phyloP scores from a whole-genome alignment of 1,140 invertebrate species.

The Anadara kagoshimensis region DNA sequence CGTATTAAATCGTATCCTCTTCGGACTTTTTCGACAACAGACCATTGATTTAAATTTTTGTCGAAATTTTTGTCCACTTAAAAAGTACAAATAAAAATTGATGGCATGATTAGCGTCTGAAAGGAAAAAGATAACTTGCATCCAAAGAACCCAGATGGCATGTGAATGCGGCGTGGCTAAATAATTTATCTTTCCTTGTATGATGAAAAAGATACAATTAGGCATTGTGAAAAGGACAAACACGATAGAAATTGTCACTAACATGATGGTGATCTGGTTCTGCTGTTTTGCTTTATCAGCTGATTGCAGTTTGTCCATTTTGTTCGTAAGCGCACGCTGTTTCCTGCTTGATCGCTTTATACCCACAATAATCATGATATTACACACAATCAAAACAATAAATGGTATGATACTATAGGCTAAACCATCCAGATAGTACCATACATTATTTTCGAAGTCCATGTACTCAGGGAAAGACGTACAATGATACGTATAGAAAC shows the following conservation, averaged over 20 bases:
- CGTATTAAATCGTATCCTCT: too few relatives aligned
- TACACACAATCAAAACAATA: slow-evolving; percentile 46
- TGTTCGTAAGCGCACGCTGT: slow-evolving; percentile 44
- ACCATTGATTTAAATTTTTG: slow-evolving; percentile 51
- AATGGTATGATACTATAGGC: slow-evolving; percentile 54
- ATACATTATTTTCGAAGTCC: slow-evolving; percentile 35
- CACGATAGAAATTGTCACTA: slow-evolving; percentile 55
- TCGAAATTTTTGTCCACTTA: slow-evolving; percentile 59
- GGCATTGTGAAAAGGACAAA: slow-evolving; percentile 60
- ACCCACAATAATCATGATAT: slow-evolving; percentile 53
- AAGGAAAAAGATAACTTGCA: slow-evolving; percentile 54
- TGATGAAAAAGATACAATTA: slow-evolving; percentile 59
- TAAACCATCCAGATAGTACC: slow-evolving; percentile 58
- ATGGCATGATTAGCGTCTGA: slow-evolving; percentile 58
- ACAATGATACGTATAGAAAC: slow-evolving; percentile 40
- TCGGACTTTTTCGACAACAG: slow-evolving; percentile 42
- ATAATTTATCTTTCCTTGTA: slow-evolving; percentile 42
- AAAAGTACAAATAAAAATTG: slow-evolving; percentile 64
- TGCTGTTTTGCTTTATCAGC: slow-evolving; percentile 54
- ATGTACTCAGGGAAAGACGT: slow-evolving; percentile 18
- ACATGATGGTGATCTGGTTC: slow-evolving; percentile 59
- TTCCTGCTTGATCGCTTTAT: slow-evolving; percentile 41
- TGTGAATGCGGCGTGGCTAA: slow-evolving; percentile 10
- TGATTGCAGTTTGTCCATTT: slow-evolving; percentile 33
- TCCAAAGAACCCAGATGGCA: slow-evolving; percentile 37